These are phyloP conservation scores for Polymixis lichenea DNA, from an alignment of 2,888 invertebrate genomes.

Conservation along the genomic window DNA sequence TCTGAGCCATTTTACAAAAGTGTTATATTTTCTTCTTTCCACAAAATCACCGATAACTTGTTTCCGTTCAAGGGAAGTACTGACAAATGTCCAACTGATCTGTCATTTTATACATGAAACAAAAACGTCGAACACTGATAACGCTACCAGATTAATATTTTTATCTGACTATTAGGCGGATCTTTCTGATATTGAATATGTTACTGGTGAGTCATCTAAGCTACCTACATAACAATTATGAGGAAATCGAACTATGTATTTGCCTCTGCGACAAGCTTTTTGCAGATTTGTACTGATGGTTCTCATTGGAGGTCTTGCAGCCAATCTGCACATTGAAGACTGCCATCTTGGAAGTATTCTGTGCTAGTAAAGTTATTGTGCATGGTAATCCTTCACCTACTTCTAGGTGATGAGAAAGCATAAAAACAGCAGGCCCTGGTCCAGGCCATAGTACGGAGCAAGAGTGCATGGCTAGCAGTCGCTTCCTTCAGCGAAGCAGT, in stretches of 20 bases:
- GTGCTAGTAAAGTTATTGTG: background rate
- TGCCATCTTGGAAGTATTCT: background rate
- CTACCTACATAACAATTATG: too few species aligned
- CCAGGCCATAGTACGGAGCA: too few species aligned
- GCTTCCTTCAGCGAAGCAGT: too few species aligned
- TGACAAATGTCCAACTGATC: background rate
- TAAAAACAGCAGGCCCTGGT: too few species aligned
- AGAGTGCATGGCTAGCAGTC: too few species aligned
- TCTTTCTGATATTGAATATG: slow-evolving; percentile 22
- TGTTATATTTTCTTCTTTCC: background rate
- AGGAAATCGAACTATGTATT: background rate
- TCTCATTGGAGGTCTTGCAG: background rate
- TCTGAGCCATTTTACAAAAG: slow-evolving; percentile 9
- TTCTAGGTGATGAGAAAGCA: too few species aligned
- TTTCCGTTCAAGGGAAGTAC: slow-evolving; percentile 7
- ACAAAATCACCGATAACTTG: background rate
- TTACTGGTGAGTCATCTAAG: slow-evolving; percentile 5
- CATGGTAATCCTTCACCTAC: background rate
- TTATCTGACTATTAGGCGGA: slow-evolving; percentile 23
- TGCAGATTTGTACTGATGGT: background rate
- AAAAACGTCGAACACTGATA: slow-evolving; percentile 14
- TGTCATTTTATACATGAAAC: slow-evolving; percentile 27
- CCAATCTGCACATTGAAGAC: background rate
- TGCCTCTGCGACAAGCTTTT: background rate
- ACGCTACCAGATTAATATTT: slow-evolving; percentile 18